Percentiles rank a stretch among this genome's conserved stretches.
Evolutionary conservation across 2,113 vertebrate species (phyloP).

Genomic region (Alectura lathami): DNA sequence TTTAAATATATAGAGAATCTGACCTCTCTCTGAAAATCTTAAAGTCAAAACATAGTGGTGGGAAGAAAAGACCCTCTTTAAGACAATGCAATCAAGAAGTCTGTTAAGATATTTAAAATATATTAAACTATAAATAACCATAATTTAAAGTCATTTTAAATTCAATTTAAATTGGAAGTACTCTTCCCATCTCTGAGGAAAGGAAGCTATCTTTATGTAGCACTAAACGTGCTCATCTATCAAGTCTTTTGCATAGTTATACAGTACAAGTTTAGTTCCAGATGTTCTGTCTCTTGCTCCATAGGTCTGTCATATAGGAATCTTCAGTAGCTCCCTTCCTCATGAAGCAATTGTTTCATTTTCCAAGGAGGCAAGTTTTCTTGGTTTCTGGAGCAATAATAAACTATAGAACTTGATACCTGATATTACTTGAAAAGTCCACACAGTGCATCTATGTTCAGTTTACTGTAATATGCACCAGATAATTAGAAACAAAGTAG

Average conservation of each 20-base stretch:
- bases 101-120: background rate
- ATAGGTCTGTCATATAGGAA: background rate
- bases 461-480: background rate
- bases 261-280: background rate
- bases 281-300: background rate
- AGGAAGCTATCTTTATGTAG: background rate
- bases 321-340: background rate
- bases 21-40: slow-evolving; percentile 45
- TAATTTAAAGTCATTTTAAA: background rate
- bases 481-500: background rate
- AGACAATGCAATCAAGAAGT: slow-evolving; percentile 2
- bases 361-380: background rate
- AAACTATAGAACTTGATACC: background rate
- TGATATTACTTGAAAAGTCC: background rate
- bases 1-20: slow-evolving; percentile 40
- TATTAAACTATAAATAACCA: background rate
- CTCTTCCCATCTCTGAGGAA: background rate
- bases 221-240: background rate
- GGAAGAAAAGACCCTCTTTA: slow-evolving; percentile 24
- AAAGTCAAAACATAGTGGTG: slow-evolving; percentile 51
- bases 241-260: background rate
- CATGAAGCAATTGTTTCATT: background rate
- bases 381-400: background rate
- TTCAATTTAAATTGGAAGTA: background rate
- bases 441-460: background rate